Evolutionary conservation across 2,113 vertebrate genomes (phyloP).

Genomic region (Scartelaos histophorus): DNA sequence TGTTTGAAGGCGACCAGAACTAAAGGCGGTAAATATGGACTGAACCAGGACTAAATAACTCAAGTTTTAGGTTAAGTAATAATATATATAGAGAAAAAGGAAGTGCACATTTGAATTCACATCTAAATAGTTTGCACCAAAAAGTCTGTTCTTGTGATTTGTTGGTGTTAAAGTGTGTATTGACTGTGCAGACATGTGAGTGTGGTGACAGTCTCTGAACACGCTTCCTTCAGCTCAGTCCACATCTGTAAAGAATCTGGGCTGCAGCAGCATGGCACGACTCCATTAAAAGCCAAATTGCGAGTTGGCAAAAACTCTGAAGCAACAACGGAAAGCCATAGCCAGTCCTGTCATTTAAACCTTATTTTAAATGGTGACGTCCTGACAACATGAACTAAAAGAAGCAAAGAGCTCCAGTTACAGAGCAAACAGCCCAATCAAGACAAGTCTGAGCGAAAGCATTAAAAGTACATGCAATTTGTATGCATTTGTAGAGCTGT

Average conservation of each 20-base stretch:
- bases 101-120: no score
- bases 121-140: no score
- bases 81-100: no score
- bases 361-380: constrained; percentile 88
- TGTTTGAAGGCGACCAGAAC: no score
- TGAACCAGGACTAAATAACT: no score
- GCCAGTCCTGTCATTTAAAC: constrained; percentile 97
- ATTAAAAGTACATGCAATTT: neutral
- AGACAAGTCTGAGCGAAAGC: neutral
- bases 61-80: no score
- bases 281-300: constrained; percentile 99
- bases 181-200: no score
- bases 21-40: no score
- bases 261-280: constrained; percentile 93
- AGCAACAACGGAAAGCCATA: constrained; percentile 93
- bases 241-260: constrained; percentile 99
- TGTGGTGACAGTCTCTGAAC: neutral
- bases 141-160: no score
- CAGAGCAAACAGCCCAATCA: constrained; percentile 23
- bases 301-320: constrained; percentile 96
- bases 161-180: no score
- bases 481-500: neutral
- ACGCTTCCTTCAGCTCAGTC: constrained; percentile 84
- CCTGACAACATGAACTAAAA: constrained; percentile 71
- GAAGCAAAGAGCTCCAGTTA: constrained; percentile 17